Conservation (phyloP, 1,140 invertebrate genomes). For the Drosophila fuyamai region DNA sequence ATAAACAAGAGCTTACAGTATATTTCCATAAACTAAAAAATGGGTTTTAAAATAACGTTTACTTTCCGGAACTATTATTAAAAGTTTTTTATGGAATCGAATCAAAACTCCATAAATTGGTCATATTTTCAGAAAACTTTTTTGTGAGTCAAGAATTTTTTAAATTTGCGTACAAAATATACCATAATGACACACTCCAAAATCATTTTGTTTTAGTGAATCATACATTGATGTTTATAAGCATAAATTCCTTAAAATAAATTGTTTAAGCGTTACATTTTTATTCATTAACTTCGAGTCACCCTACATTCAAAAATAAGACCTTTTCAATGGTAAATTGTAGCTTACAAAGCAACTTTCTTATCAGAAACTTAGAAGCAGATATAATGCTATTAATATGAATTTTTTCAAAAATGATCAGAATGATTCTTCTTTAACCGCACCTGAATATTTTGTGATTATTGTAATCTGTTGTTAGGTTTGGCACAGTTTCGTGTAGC, state of each 20-base stretch:
- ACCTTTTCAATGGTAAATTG: background rate
- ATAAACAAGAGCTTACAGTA: too few relatives aligned
- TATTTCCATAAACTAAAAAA: too few relatives aligned
- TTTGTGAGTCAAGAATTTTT: background rate
- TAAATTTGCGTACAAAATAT: background rate
- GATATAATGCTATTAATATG: too few relatives aligned
- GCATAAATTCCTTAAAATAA: too few relatives aligned
- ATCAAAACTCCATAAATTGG: too few relatives aligned
- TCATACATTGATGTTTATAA: background rate
- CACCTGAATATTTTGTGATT: constrained; percentile 56
- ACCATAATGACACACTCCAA: background rate
- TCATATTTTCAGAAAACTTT: too few relatives aligned
- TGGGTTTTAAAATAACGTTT: too few relatives aligned
- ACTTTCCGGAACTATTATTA: too few relatives aligned
- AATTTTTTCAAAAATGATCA: background rate
- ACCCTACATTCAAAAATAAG: too few relatives aligned
- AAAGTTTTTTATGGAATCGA: too few relatives aligned
- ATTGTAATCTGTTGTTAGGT: constrained; percentile 77
- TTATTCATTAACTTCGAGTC: too few relatives aligned
- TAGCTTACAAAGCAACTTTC: background rate
- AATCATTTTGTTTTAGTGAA: background rate
- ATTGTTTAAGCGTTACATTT: too few relatives aligned
- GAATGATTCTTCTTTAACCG: constrained; percentile 10
- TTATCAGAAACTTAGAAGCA: background rate
- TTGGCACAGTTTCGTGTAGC: constrained; percentile 71